A percentile compares a stretch with the other conserved stretches of the same genome.
phyloP scores from a whole-genome alignment of 2,888 invertebrate genomes.

The Orthonevra nobilis region DNA sequence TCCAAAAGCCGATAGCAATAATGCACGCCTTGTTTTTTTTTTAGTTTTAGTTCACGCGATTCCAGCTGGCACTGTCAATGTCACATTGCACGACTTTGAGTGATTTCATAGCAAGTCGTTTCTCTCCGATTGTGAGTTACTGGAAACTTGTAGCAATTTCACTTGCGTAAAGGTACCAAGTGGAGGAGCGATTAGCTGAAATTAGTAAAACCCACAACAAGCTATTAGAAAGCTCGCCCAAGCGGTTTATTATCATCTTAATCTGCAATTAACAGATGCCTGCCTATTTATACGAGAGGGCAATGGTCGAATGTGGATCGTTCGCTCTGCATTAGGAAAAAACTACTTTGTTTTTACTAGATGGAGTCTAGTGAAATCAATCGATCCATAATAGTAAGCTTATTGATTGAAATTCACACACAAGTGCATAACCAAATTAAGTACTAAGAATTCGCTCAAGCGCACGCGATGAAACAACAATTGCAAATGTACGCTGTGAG shows the following conservation, averaged over 20 bases:
- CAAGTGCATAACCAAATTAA: constrained; percentile 49
- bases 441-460: constrained; percentile 32
- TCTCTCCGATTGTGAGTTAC: too few species aligned
- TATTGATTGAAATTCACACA: constrained; percentile 36
- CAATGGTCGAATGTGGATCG: constrained; percentile 53
- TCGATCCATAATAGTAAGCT: constrained; percentile 56
- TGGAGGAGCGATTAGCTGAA: constrained; percentile 22
- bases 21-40: too few species aligned
- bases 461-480: background rate
- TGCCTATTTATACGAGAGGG: too few species aligned
- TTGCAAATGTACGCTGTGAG: constrained; percentile 27
- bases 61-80: too few species aligned
- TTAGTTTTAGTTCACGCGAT: too few species aligned
- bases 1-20: too few species aligned
- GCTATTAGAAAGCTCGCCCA: constrained; percentile 65
- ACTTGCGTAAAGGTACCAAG: constrained; percentile 36
- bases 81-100: too few species aligned
- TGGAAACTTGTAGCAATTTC: constrained; percentile 45
- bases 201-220: constrained; percentile 47
- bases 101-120: too few species aligned
- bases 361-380: constrained; percentile 58
- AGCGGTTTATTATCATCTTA: constrained; percentile 56
- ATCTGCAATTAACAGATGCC: constrained; percentile 42
- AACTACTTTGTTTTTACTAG: constrained; percentile 30
- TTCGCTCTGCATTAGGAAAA: constrained; percentile 42